Percentiles rank a stretch among this genome's conserved stretches.
Conservation (phyloP, 2,113 vertebrate genomes). For the Callorhinus ursinus region DNA sequence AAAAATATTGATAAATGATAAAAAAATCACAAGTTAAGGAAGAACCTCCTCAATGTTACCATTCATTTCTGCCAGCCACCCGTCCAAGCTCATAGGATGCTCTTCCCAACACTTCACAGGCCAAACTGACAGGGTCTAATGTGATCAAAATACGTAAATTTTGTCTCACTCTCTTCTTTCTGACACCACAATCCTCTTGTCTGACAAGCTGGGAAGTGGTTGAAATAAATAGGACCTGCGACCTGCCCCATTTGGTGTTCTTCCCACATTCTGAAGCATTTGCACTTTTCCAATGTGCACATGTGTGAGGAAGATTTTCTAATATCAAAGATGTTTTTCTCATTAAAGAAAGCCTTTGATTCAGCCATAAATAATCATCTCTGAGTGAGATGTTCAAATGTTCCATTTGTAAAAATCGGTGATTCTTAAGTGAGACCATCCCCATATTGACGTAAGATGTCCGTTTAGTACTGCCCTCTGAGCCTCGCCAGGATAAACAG, state of each 20-base stretch:
- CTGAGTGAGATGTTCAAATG: not conserved
- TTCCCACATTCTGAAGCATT: not conserved
- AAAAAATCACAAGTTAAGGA: not conserved
- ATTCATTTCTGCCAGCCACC: not conserved
- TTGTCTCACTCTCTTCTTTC: not conserved
- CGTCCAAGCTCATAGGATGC: not conserved
- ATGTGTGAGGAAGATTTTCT: not conserved
- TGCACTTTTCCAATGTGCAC: not conserved
- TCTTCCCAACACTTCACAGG: not conserved
- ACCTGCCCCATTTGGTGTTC: not conserved
- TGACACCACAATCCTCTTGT: not conserved
- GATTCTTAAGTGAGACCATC: not conserved
- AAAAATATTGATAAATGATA: not conserved
- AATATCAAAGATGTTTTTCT: conserved; percentile 8
- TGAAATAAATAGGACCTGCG: not conserved
- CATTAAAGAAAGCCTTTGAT: not conserved
- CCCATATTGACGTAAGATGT: not conserved
- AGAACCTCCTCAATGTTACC: not conserved
- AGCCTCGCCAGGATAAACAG: not conserved
- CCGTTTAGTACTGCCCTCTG: not conserved
- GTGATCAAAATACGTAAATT: not conserved
- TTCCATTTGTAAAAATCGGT: not conserved
- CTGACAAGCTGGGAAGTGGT: not conserved
- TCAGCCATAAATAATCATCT: conserved; percentile 40
- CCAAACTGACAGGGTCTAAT: not conserved